These are phyloP conservation scores for Dissostichus mawsoni DNA, from an alignment of 2,113 vertebrate species.

Conservation along the genomic window DNA sequence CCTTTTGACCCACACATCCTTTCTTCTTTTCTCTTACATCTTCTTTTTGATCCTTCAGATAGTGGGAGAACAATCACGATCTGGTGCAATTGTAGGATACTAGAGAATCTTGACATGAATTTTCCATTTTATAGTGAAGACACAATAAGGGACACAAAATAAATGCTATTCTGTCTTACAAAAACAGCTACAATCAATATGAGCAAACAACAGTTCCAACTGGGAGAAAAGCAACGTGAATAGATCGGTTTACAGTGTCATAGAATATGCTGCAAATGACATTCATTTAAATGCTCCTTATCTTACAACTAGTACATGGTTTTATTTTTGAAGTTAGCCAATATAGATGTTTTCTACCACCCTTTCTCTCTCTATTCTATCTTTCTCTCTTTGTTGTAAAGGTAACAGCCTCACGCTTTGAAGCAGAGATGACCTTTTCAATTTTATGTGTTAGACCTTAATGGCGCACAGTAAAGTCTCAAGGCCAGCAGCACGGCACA, in stretches of 20 bases:
- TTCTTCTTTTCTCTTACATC: slow-evolving; percentile 53
- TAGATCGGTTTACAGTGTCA: background rate
- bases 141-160: background rate
- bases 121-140: slow-evolving; percentile 8
- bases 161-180: background rate
- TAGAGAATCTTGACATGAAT: slow-evolving; percentile 21
- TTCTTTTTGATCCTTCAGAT: slow-evolving; percentile 59
- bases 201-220: slow-evolving; percentile 1
- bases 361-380: slow-evolving; percentile 6
- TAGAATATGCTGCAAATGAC: background rate
- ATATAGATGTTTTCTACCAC: slow-evolving; percentile 16
- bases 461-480: slow-evolving; percentile 77
- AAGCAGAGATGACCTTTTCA: slow-evolving; percentile 80
- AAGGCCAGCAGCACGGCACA: slow-evolving; percentile 64
- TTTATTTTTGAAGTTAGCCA: slow-evolving; percentile 20
- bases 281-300: background rate
- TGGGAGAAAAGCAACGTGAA: background rate
- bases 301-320: slow-evolving; percentile 34
- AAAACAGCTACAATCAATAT: slow-evolving; percentile 15
- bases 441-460: slow-evolving; percentile 76
- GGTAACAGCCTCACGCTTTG: slow-evolving; percentile 58
- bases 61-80: slow-evolving; percentile 43
- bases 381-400: slow-evolving; percentile 51
- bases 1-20: slow-evolving; percentile 69
- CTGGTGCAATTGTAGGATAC: slow-evolving; percentile 32